phyloP scores from a whole-genome alignment of 2,797 vertebrate species.

The Lagocephalus sceleratus region DNA sequence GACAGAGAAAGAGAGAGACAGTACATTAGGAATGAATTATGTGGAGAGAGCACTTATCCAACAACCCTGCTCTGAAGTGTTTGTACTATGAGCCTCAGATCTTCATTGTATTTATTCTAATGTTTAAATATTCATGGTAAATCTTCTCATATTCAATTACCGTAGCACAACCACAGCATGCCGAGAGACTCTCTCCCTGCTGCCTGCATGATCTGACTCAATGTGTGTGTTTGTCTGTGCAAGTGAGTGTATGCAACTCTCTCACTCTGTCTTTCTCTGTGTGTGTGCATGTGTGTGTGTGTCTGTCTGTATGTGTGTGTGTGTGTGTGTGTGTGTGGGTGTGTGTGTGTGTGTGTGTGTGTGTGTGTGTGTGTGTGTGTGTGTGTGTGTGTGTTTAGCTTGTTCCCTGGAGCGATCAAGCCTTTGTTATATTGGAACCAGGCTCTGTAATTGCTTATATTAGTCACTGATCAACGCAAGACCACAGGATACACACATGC shows the following conservation, averaged over 20 bases:
- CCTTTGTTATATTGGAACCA: conserved; percentile 86
- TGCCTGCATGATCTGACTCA: conserved; percentile 62
- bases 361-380: conserved; percentile 16
- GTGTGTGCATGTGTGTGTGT: background rate
- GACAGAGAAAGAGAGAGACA: conserved; percentile 39
- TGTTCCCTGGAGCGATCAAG: conserved; percentile 78
- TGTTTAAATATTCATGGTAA: conserved; percentile 88
- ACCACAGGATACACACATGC: conserved; percentile 74
- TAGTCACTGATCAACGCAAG: conserved; percentile 82
- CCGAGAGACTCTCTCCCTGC: conserved; percentile 66
- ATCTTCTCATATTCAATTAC: conserved; percentile 88
- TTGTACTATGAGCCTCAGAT: conserved; percentile 74
- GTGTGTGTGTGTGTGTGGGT: conserved; percentile 50
- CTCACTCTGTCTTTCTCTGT: background rate
- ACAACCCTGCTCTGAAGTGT: conserved; percentile 71
- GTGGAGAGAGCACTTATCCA: conserved; percentile 73
- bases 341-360: conserved; percentile 6
- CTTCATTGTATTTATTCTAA: conserved; percentile 84
- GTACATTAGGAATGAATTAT: conserved; percentile 74
- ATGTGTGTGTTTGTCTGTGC: conserved; percentile 22
- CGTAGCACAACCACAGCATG: conserved; percentile 68
- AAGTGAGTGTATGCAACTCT: conserved; percentile 11
- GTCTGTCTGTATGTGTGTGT: conserved; percentile 5
- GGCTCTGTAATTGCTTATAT: conserved; percentile 88
- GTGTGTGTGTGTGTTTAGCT: conserved; percentile 61